A percentile compares a stretch with the other conserved stretches of the same genome.
phyloP scores from a whole-genome alignment of 2,888 invertebrate species.

The Pomacea canaliculata region DNA sequence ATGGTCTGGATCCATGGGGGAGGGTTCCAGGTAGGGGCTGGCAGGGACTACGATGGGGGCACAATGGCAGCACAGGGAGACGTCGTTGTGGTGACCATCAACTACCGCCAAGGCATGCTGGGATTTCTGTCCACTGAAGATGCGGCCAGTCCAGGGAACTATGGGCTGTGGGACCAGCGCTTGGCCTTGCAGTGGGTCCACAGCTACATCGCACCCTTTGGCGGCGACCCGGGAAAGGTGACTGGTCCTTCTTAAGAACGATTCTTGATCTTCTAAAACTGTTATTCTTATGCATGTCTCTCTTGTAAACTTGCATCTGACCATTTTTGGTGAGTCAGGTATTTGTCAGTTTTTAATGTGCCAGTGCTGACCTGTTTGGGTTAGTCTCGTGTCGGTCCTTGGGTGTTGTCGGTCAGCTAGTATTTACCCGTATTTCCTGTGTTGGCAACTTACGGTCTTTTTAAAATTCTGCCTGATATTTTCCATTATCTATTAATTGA shows the following conservation, averaged over 20 bases:
- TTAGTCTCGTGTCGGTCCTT: too few species aligned
- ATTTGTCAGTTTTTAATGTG: too few species aligned
- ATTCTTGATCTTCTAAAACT: too few species aligned
- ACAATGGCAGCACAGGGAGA: constrained; percentile 18
- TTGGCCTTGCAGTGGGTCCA: constrained; percentile 25
- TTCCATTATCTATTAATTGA: too few species aligned
- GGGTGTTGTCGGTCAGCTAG: too few species aligned
- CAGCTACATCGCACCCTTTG: constrained; percentile 26
- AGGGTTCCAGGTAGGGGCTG: constrained; percentile 17
- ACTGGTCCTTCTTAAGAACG: background rate
- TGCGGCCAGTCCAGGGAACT: constrained; percentile 27
- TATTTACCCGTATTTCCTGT: too few species aligned
- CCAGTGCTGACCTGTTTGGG: too few species aligned
- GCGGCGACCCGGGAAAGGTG: constrained; percentile 26
- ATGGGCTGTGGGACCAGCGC: constrained; percentile 33
- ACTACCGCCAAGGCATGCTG: constrained; percentile 29
- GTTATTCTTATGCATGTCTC: too few species aligned
- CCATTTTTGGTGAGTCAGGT: constrained; percentile 50
- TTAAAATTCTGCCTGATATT: too few species aligned
- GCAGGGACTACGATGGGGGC: background rate
- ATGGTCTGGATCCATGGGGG: constrained; percentile 33
- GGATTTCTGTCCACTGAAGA: constrained; percentile 27
- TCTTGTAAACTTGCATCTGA: too few species aligned
- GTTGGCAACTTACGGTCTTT: too few species aligned
- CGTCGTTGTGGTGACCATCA: constrained; percentile 28